Percentiles rank a stretch among this genome's conserved stretches.
Conservation (phyloP, 2,888 invertebrate species). For the Lepidochitona cinerea region DNA sequence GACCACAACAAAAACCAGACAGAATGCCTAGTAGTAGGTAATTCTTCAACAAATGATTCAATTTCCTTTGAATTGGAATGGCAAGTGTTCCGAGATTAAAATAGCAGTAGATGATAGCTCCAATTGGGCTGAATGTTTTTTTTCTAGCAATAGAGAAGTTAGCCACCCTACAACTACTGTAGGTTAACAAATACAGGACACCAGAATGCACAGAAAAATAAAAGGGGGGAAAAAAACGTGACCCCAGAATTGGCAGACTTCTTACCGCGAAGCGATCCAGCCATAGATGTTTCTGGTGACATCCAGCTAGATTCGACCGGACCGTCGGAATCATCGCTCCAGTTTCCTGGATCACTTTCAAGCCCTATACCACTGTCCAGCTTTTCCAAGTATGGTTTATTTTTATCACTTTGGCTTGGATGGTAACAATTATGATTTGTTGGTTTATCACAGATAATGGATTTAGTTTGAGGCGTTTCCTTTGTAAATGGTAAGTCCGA, state of each 20-base stretch:
- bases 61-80: too few relatives aligned
- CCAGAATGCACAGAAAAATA: background rate
- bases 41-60: too few relatives aligned
- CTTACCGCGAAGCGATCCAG: background rate
- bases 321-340: background rate
- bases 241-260: conserved; percentile 7
- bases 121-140: too few relatives aligned
- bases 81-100: too few relatives aligned
- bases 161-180: too few relatives aligned
- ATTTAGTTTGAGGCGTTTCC: background rate
- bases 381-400: background rate
- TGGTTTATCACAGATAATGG: background rate
- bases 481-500: too few relatives aligned
- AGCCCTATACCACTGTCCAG: conserved; percentile 35
- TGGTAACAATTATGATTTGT: background rate
- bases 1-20: too few relatives aligned
- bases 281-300: background rate
- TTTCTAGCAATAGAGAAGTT: too few relatives aligned
- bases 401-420: background rate
- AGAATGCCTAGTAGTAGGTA: too few relatives aligned
- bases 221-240: background rate
- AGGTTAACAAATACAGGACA: too few relatives aligned
- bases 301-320: background rate
- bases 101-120: too few relatives aligned
- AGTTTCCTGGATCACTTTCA: conserved; percentile 32